These are phyloP conservation scores for Neuroterus valhalla DNA, from an alignment of 1,140 invertebrate species.

Conservation along the genomic window DNA sequence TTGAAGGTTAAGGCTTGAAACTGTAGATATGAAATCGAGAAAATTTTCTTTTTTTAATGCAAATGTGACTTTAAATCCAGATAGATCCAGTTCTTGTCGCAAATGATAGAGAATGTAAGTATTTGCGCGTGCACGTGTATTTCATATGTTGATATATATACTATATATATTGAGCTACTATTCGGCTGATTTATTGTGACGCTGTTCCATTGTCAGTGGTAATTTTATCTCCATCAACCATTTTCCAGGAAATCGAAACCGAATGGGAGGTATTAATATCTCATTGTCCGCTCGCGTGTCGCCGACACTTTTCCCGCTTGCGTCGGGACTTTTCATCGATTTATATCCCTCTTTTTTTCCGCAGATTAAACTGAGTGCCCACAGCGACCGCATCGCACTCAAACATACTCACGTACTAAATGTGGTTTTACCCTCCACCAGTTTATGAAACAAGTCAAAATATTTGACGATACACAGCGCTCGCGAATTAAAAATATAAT, in stretches of 20 bases:
- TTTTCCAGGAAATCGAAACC: conserved; percentile 74
- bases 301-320: conserved; percentile 65
- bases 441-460: conserved; percentile 6
- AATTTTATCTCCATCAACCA: conserved; percentile 72
- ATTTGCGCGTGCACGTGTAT: neutral
- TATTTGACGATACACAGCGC: neutral
- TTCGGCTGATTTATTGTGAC: conserved; percentile 64
- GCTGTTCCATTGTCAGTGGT: conserved; percentile 48
- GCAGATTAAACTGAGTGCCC: conserved; percentile 68
- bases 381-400: conserved; percentile 43
- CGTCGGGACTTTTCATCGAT: conserved; percentile 68
- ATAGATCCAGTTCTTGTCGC: no score
- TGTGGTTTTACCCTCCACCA: conserved; percentile 8
- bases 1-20: no score
- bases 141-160: neutral
- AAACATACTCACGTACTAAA: conserved; percentile 20
- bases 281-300: conserved; percentile 70
- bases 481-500: conserved; percentile 11
- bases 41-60: no score
- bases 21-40: no score
- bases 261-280: conserved; percentile 73
- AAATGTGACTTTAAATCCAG: no score
- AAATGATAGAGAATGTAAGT: conserved; percentile 41
- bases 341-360: conserved; percentile 63
- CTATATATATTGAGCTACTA: conserved; percentile 14